Evolutionary conservation across 1,140 invertebrate species (phyloP), one percentile per base, ranked within the genome.

Genomic region (Brachystomella parvula): DNA sequence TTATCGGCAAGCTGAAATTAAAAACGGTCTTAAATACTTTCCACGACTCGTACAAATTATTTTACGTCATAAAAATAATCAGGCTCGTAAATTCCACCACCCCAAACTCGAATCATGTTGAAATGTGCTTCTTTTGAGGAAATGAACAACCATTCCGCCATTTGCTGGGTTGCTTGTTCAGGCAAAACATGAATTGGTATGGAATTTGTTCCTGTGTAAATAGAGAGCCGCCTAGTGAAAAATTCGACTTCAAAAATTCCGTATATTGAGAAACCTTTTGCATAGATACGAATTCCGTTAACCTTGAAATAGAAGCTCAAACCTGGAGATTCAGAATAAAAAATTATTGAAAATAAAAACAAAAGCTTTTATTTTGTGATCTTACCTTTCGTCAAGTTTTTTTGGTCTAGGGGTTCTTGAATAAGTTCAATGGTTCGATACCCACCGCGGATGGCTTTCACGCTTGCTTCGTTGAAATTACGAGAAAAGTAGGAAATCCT

Each of bases 41-140:
- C 15, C 21, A 64, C 9, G 24, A 17, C 15, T 17, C 24, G 56
- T 57, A 15, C 2, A 24, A 3, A 12, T 56, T 28, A 62, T 12
- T 30, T 47, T 61, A 68, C 66, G 3, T 68, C 63, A 39, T 61
- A 68, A 58, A 69, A 69, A 3, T 26, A 15, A 33, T 69, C 26
- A 15, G 12, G 19, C 9, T 56, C 12, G 75, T 98, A 98, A 1
- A 94, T 80, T 56, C 96, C 96, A 44, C 96, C 96, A 24, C 96
- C 96, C 96, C 96, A 99, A 0, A 99, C 89, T n/a, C 96, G 81
- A 0, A 99, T 76, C 85, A 94, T 92, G 76, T 96, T 95, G 87
- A 96, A 94, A 74, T 98, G 83, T 0, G 87, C 85, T 35, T 89
- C 83, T 69, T 83, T 85, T 0, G 87, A 86, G 0, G 90, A 87